Conservation (phyloP, 2,888 invertebrate genomes). For the Cataglyphis livida region DNA sequence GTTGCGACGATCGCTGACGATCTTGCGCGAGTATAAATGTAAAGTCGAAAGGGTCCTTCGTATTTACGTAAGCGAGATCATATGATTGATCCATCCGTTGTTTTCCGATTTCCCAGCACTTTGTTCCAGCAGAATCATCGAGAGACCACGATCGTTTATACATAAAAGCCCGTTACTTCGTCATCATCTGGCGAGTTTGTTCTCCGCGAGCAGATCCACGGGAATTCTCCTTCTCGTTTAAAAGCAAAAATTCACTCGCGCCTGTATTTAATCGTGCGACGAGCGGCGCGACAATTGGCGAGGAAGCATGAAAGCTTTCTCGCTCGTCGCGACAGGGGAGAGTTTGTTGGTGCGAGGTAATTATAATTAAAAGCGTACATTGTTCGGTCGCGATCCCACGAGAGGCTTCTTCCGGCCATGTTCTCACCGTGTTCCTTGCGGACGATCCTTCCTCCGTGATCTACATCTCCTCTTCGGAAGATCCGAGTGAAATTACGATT, state of each 20-base stretch:
- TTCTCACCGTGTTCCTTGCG: conserved; percentile 77
- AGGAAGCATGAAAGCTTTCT: conserved; percentile 78
- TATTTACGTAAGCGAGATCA: conserved; percentile 68
- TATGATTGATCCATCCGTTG: conserved; percentile 43
- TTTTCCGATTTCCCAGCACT: neutral
- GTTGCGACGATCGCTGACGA: conserved; percentile 63
- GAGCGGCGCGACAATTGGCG: conserved; percentile 61
- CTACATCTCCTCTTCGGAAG: conserved; percentile 61
- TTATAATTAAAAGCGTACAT: conserved; percentile 83
- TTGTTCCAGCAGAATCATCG: neutral
- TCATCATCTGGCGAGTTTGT: neutral
- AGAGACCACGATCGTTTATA: neutral
- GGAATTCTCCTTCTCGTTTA: neutral
- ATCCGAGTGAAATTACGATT: conserved; percentile 67
- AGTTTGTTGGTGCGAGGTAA: conserved; percentile 79
- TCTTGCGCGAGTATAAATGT: conserved; percentile 54
- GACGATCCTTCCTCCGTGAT: conserved; percentile 74
- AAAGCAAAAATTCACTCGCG: conserved; percentile 49
- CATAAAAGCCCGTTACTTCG: neutral
- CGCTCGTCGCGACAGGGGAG: conserved; percentile 69
- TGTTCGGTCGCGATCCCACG: conserved; percentile 80
- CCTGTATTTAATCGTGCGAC: conserved; percentile 37
- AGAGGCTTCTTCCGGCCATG: conserved; percentile 69
- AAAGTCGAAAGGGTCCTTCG: conserved; percentile 53
- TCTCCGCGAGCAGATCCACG: neutral